Base-by-base conservation (phyloP, 2,888 invertebrate genomes). In the Phalera bucephala region DNA sequence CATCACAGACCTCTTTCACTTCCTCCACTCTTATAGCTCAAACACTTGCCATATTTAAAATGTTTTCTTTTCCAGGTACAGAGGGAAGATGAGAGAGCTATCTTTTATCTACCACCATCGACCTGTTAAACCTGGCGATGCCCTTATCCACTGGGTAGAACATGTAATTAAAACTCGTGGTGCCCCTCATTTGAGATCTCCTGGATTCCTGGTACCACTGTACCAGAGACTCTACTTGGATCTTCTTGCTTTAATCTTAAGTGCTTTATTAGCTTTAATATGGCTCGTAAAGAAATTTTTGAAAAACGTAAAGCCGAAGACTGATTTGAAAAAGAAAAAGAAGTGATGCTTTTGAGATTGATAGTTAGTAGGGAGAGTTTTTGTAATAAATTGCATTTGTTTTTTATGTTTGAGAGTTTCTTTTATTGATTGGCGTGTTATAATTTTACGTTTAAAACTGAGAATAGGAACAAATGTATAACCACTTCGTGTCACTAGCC, bases 141-240 rank as follows among this genome's bases (percentile, higher is more conserved):
- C 91, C 7, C 89, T 94, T 12, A 80, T 92, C n/a, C 93, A 92
- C 78, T 94, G 94, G 94, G 89, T 93, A 21, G 93, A 94, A 66
- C 93, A 94, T 64, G 92, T 93, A 2, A 90, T 91, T 0, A 72
- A 85, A 40, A 91, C 93, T 0, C 70, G 80, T 5, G 93, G 93
- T 0, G 91, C 91, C 0, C 85, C 82, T 6, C 82, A n/a, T n/a
- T n/a, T n/a, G n/a, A n/a, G n/a, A n/a, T n/a, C n/a, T n/a, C n/a
- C n/a, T n/a, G n/a, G n/a, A n/a, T n/a, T n/a, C n/a, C n/a, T n/a
- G n/a, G n/a, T n/a, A n/a, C n/a, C n/a, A n/a, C n/a, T n/a, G n/a
- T 80, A 80, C 46, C 77, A 80, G 49, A 76, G 72, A 39, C 79
- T 91, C 0, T 80, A 70, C 28, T 34, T 81, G 1, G 80, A 80